Conservation (phyloP, 1,140 invertebrate genomes). For the Phymastichus coffea region DNA sequence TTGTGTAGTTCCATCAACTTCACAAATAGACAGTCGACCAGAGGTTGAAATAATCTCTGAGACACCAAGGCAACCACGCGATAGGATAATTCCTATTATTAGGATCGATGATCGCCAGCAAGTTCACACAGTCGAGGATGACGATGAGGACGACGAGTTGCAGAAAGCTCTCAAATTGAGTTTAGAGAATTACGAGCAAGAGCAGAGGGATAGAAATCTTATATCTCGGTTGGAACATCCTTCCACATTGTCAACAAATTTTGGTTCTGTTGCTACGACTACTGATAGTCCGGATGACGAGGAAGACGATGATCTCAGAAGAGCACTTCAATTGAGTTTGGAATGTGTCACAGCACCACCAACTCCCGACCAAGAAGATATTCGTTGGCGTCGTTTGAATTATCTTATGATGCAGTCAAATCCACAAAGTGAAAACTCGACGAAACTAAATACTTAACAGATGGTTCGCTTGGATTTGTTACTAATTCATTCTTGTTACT, state of each 20-base stretch:
- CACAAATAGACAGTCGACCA: neutral
- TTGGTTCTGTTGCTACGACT: slow-evolving; percentile 1
- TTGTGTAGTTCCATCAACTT: slow-evolving; percentile 32
- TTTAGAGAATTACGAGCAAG: slow-evolving; percentile 49
- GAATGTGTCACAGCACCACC: slow-evolving; percentile 54
- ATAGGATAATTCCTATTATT: slow-evolving; percentile 49
- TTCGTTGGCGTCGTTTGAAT: slow-evolving; percentile 43
- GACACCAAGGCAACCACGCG: slow-evolving; percentile 21
- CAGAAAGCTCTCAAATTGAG: slow-evolving; percentile 58
- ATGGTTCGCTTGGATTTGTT: slow-evolving; percentile 20
- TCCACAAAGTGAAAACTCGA: slow-evolving; percentile 41
- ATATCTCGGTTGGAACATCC: slow-evolving; percentile 40
- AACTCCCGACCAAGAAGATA: slow-evolving; percentile 50
- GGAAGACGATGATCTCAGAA: slow-evolving; percentile 57
- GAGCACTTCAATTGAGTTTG: slow-evolving; percentile 60
- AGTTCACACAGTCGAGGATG: slow-evolving; percentile 41
- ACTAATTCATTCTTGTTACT: slow-evolving; percentile 26
- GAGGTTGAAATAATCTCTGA: slow-evolving; percentile 10
- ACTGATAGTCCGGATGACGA: slow-evolving; percentile 34
- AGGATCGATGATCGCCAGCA: slow-evolving; percentile 33
- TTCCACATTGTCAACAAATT: slow-evolving; percentile 27
- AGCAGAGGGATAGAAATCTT: slow-evolving; percentile 34
- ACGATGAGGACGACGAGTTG: slow-evolving; percentile 56
- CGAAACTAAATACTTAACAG: slow-evolving; percentile 52
- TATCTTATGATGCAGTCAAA: slow-evolving; percentile 38